Conservation (phyloP, 2,113 vertebrate genomes). For the rat (Rattus norvegicus) region GRCr8 NC_086036.1:32635501-32636000, state of each 20-base stretch:
- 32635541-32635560: too few relatives aligned
- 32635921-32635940: neutral
- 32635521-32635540: too few relatives aligned
- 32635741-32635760: constrained; percentile 28
- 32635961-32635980: neutral
- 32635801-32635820: constrained; percentile 41
- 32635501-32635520: too few relatives aligned
- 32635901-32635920: neutral
- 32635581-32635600: neutral
- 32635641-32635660: constrained; percentile 3
- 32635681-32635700: constrained; percentile 47
- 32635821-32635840: constrained; percentile 18
- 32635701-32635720: neutral
- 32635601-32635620: constrained; percentile 17
- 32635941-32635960: neutral
- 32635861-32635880: neutral
- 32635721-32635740: constrained; percentile 31
- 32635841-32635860: neutral
- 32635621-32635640: neutral
- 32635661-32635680: neutral
- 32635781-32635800: constrained; percentile 47
- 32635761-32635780: neutral
- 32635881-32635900: neutral
- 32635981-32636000: neutral
- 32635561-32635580: neutral